Evolutionary conservation across 2,888 invertebrate genomes (phyloP).

Genomic region (Dasypolia templi): DNA sequence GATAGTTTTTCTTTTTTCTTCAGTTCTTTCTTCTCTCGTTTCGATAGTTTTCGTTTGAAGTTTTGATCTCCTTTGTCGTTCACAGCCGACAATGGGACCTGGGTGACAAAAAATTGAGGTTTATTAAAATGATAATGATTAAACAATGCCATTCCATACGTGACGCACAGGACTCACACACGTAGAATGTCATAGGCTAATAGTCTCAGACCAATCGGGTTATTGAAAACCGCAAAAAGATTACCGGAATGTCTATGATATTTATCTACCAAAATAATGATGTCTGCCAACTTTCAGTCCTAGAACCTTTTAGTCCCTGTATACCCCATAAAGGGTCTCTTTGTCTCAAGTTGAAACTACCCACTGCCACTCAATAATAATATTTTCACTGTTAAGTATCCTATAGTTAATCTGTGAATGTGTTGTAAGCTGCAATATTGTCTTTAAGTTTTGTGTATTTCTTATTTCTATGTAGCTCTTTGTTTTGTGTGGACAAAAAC

Average conservation of each 20-base stretch:
- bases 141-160: neutral
- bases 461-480: too few species aligned
- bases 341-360: neutral
- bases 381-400: too few species aligned
- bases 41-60: constrained; percentile 98
- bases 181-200: neutral
- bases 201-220: too few species aligned
- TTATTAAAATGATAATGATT: neutral
- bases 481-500: too few species aligned
- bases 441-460: too few species aligned
- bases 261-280: too few species aligned
- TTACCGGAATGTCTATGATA: too few species aligned
- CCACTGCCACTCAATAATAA: too few species aligned
- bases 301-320: neutral
- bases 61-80: constrained; percentile 94
- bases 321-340: too few species aligned
- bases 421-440: too few species aligned
- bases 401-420: too few species aligned
- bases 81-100: constrained; percentile 85
- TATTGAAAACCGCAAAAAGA: too few species aligned
- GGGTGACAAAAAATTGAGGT: constrained; percentile 5
- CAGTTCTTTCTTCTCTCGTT: constrained; percentile 99
- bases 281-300: neutral
- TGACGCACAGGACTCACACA: neutral
- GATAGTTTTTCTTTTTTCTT: constrained; percentile 98